Evolutionary conservation across 2,797 vertebrate genomes (phyloP).

Genomic region (Enteromius viviparus): DNA sequence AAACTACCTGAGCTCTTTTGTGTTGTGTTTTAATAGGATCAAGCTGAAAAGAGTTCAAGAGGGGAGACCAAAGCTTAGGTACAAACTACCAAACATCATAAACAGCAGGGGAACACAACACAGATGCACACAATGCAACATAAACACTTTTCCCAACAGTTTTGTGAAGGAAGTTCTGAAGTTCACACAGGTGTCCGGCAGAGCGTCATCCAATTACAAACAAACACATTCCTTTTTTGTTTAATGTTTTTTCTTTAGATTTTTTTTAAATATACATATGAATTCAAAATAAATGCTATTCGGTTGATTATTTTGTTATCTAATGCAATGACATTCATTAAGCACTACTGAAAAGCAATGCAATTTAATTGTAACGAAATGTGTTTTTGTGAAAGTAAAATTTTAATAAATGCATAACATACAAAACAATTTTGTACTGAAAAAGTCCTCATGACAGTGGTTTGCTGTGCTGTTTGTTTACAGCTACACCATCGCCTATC

Average conservation of each 20-base stretch:
- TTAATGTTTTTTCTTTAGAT: background rate
- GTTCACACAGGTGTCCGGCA: background rate
- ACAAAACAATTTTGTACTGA: background rate
- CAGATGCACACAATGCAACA: too few relatives aligned
- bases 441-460: background rate
- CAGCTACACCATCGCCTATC: background rate
- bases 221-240: background rate
- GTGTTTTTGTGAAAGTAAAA: background rate
- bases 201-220: background rate
- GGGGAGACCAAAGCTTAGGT: slow-evolving; percentile 51
- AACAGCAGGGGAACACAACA: too few relatives aligned
- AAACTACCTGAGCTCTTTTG: background rate
- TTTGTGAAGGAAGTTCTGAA: background rate
- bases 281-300: background rate
- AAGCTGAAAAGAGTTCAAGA: slow-evolving; percentile 15
- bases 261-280: background rate
- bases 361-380: background rate
- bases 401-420: background rate
- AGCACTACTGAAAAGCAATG: background rate
- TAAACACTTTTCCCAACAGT: too few relatives aligned
- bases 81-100: background rate
- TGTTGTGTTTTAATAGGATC: slow-evolving; percentile 16
- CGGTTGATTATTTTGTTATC: background rate
- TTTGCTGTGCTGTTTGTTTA: background rate
- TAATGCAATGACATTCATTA: background rate